phyloP scores from a whole-genome alignment of 2,797 vertebrate species.

The Macrochelys suwanniensis region DNA sequence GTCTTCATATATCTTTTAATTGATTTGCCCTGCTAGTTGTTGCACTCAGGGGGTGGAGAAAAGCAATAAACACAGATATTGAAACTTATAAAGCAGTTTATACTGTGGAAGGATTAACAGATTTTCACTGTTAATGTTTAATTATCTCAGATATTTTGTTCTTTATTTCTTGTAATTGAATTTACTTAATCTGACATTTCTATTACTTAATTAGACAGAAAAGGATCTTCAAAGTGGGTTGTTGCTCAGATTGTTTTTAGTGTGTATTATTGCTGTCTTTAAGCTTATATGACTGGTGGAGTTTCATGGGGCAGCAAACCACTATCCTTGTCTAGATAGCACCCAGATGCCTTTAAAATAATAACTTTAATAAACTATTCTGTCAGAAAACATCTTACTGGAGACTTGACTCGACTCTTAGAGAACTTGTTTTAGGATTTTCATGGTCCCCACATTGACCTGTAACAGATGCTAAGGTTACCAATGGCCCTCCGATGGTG shows the following conservation, averaged over 20 bases:
- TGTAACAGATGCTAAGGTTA: slow-evolving; percentile 24
- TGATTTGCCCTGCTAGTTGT: slow-evolving; percentile 37
- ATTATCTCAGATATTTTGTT: slow-evolving; percentile 48
- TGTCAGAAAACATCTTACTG: neutral
- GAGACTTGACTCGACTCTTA: neutral
- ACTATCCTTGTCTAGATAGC: neutral
- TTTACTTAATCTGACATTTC: slow-evolving; percentile 43
- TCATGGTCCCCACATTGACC: neutral
- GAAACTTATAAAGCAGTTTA: slow-evolving; percentile 66
- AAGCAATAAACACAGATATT: slow-evolving; percentile 6
- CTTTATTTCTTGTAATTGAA: slow-evolving; percentile 49
- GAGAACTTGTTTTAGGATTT: neutral
- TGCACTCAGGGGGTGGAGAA: slow-evolving; percentile 11
- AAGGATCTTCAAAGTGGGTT: neutral
- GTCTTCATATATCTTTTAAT: slow-evolving; percentile 19
- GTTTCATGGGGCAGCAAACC: neutral
- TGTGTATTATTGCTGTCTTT: neutral
- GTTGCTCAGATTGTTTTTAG: slow-evolving; percentile 10
- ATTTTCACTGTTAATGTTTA: slow-evolving; percentile 48
- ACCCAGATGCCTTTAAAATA: neutral
- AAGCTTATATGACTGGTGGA: neutral
- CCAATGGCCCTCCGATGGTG: neutral
- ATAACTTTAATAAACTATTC: neutral
- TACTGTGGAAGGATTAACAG: neutral
- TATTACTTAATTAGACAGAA: slow-evolving; percentile 58